Conservation (phyloP, 2,113 vertebrate genomes). For the Platysteira castanea region DNA sequence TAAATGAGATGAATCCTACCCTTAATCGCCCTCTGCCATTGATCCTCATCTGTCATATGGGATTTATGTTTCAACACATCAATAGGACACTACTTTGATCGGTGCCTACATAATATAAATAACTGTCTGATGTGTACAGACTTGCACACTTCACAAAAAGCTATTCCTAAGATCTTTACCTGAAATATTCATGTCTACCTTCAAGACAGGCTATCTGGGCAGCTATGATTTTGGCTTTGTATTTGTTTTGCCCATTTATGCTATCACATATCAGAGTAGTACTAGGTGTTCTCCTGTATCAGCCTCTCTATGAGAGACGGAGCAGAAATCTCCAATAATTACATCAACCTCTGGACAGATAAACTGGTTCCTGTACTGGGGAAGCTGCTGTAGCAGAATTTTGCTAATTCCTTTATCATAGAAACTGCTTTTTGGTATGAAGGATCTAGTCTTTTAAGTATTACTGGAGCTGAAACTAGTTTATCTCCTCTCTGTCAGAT, state of each 20-base stretch:
- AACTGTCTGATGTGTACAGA: neutral
- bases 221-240: neutral
- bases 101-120: neutral
- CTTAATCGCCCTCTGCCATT: conserved; percentile 27
- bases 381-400: neutral
- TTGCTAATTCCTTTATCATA: neutral
- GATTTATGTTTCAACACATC: conserved; percentile 14
- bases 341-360: neutral
- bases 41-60: neutral
- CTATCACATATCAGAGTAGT: neutral
- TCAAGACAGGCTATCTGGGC: neutral
- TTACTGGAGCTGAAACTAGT: neutral
- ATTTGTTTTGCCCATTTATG: neutral
- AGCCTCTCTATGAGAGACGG: neutral
- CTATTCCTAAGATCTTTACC: neutral
- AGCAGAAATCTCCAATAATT: neutral
- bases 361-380: neutral
- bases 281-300: neutral
- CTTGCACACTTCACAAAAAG: neutral
- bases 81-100: neutral
- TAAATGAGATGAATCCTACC: conserved; percentile 29
- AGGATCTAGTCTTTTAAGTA: neutral
- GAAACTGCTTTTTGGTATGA: neutral
- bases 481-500: neutral
- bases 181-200: neutral